Base-by-base conservation (phyloP, 2,888 invertebrate genomes). In the Camponotus fellah region DNA sequence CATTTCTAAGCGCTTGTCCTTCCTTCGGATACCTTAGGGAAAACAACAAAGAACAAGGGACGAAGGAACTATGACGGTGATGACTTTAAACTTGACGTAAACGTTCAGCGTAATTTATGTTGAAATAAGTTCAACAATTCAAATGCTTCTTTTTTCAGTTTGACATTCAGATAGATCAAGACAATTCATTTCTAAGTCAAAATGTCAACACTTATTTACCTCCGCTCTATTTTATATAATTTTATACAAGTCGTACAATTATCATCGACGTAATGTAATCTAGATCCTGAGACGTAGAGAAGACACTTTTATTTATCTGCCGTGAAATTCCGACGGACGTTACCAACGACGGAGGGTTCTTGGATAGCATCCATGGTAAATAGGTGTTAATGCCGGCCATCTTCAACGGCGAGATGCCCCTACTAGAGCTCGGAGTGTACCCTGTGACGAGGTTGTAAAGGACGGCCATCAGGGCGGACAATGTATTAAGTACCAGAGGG, bases 381-480 rank as follows among this genome's bases (percentile, higher is more conserved):
- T 93, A 94, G 94, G 94, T 94, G 94, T 94, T 94, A 94, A 95
- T 93, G 92, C 91, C 87, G 91, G 87, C 90, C 93, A 90, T 91
- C 91, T 92, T 91, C 72, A 75, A 76, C 87, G 81, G 84, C 77
- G 74, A 84, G 40, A 46, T 74, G 69, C 71, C 85, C 82, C 72
- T 86, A 60, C 68, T 60, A 87, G 68, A 85, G 82, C 75, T 82
- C 82, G 89, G 86, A 87, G 87, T 87, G 90, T 89, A 87, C 83
- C 89, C 86, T 88, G 91, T 90, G 91, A 93, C 90, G 90, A 91
- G 92, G 91, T 92, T 92, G 92, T 93, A 92, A 93, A 93, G 94
- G 93, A 92, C 91, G 91, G 91, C 91, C 90, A 91, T 92, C 91
- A 91, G 90, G 87, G 91, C 90, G 92, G 93, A 93, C 93, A 93